Percentiles rank a stretch among this genome's conserved stretches.
Evolutionary conservation across 2,797 vertebrate species (phyloP).

Genomic region (Eleutherodactylus coqui): DNA sequence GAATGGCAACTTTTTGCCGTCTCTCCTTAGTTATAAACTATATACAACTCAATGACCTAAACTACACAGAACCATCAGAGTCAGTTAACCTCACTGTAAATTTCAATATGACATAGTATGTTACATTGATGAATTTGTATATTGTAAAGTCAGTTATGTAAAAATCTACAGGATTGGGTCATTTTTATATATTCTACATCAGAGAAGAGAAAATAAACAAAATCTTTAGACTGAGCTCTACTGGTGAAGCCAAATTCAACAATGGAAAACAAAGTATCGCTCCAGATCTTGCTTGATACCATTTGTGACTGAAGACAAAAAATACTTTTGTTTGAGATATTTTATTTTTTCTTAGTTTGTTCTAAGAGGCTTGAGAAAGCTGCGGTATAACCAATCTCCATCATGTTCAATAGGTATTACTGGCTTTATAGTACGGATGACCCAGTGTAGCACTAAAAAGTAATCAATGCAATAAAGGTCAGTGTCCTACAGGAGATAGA

Average conservation of each 20-base stretch:
- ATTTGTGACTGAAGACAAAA: no score
- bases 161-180: constrained; percentile 2
- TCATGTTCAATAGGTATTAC: no score
- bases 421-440: no score
- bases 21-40: neutral
- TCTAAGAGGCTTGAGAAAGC: no score
- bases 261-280: constrained; percentile 36
- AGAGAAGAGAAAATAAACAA: constrained; percentile 40
- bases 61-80: neutral
- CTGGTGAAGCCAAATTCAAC: constrained; percentile 56
- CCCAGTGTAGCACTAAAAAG: no score
- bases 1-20: no score
- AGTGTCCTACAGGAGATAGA: no score
- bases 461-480: no score
- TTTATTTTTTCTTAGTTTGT: no score
- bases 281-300: neutral
- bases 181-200: neutral
- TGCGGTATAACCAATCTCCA: no score
- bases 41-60: neutral
- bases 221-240: constrained; percentile 22
- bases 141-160: constrained; percentile 7
- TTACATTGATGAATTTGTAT: constrained; percentile 39
- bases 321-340: no score
- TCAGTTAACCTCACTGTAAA: neutral
- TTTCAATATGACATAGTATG: constrained; percentile 1